These are phyloP conservation scores for Brachyptera putata DNA, from an alignment of 2,888 invertebrate species.

Conservation along the genomic window DNA sequence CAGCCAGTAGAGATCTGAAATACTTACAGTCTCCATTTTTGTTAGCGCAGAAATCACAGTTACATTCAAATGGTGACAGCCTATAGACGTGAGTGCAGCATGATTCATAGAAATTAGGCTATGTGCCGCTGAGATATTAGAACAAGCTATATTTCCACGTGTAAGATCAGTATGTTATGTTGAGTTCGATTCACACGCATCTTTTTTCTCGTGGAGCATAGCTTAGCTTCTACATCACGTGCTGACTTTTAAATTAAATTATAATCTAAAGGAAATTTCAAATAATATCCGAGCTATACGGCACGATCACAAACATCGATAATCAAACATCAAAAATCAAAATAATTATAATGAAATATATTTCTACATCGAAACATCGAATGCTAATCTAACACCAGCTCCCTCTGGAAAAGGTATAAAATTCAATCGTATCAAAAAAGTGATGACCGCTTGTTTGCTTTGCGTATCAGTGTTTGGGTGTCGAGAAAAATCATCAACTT, in stretches of 20 bases:
- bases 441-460: neutral
- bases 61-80: no score
- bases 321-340: conserved; percentile 14
- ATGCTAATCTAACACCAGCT: conserved; percentile 19
- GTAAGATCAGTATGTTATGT: neutral
- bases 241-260: neutral
- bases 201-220: conserved; percentile 13
- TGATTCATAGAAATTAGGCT: neutral
- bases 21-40: conserved; percentile 9
- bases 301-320: conserved; percentile 16
- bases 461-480: neutral
- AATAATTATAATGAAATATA: conserved; percentile 3
- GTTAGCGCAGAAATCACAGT: neutral
- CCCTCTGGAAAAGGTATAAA: conserved; percentile 54
- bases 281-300: conserved; percentile 3
- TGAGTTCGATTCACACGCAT: no score
- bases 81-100: no score
- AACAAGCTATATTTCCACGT: neutral
- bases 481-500: conserved; percentile 10
- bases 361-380: conserved; percentile 13
- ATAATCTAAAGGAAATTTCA: neutral
- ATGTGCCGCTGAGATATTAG: no score
- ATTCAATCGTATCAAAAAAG: conserved; percentile 38
- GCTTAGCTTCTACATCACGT: neutral
- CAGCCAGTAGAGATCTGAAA: conserved; percentile 1